Percentiles rank a stretch among this genome's conserved stretches.
Conservation (phyloP, 2,113 vertebrate genomes). For the Stegastes partitus region DNA sequence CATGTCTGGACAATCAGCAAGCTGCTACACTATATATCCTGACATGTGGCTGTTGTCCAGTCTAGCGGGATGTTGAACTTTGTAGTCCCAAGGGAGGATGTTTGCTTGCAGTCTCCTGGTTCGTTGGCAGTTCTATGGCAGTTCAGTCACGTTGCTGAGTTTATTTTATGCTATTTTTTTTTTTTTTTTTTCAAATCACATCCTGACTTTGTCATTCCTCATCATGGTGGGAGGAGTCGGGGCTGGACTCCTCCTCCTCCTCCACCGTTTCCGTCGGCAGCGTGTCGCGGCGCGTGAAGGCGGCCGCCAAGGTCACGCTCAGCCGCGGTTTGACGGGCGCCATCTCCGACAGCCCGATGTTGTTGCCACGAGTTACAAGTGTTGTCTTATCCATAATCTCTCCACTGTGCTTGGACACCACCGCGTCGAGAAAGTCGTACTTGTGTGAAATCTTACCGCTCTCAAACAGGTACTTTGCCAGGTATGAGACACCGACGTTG, state of each 20-base stretch:
- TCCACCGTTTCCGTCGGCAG: constrained; percentile 81
- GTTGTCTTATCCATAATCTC: constrained; percentile 99
- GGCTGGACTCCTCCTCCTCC: constrained; percentile 90
- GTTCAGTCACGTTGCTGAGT: constrained; percentile 22
- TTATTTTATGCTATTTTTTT: constrained; percentile 8
- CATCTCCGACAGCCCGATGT: constrained; percentile 94
- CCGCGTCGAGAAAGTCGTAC: constrained; percentile 95
- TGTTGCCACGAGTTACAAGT: constrained; percentile 93
- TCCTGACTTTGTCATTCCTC: constrained; percentile 77
- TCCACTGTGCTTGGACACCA: constrained; percentile 93
- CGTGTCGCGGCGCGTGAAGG: constrained; percentile 94
- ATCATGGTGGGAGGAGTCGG: constrained; percentile 91
- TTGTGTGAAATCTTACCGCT: constrained; percentile 95
- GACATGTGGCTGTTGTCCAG: constrained; percentile 52
- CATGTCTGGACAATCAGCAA: constrained; percentile 48
- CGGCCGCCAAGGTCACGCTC: constrained; percentile 90
- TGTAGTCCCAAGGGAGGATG: constrained; percentile 32
- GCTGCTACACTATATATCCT: constrained; percentile 64
- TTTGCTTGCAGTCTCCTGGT: constrained; percentile 28
- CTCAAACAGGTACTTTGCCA: constrained; percentile 97
- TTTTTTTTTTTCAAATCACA: constrained; percentile 16
- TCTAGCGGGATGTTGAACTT: constrained; percentile 23
- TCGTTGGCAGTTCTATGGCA: constrained; percentile 24
- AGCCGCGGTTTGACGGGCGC: constrained; percentile 92
- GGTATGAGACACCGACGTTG: constrained; percentile 91